Evolutionary conservation across 2,113 vertebrate genomes (phyloP).

Genomic region (Lycaon pictus): DNA sequence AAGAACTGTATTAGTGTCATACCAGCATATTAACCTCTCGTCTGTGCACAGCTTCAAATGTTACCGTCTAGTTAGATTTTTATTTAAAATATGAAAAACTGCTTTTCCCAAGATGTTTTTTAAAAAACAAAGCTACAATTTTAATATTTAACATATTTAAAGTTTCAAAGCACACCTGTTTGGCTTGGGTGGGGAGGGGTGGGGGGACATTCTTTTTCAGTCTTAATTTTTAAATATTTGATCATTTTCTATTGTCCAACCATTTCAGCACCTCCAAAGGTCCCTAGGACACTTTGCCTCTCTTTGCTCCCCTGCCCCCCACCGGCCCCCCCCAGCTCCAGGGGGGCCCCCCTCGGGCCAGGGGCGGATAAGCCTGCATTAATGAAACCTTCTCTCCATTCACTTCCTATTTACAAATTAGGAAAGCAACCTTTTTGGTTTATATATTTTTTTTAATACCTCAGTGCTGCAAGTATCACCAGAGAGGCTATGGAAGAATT

Average conservation of each 20-base stretch:
- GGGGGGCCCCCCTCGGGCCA: conserved; percentile 50
- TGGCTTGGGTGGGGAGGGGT: conserved; percentile 73
- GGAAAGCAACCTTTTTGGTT: conserved; percentile 87
- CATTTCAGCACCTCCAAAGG: conserved; percentile 89
- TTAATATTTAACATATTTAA: conserved; percentile 88
- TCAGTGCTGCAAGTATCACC: conserved; percentile 96
- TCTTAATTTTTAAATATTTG: conserved; percentile 88
- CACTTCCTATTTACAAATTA: conserved; percentile 90
- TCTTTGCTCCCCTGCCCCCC: conserved; percentile 28
- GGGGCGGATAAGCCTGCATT: conserved; percentile 67
- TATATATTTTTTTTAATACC: conserved; percentile 95
- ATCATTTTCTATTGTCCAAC: conserved; percentile 90
- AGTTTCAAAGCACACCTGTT: conserved; percentile 95
- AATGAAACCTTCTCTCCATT: conserved; percentile 85
- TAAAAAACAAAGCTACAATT: conserved; percentile 87
- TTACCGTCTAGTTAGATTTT: conserved; percentile 85
- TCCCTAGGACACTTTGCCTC: conserved; percentile 77
- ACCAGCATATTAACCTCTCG: conserved; percentile 93
- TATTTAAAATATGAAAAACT: conserved; percentile 85
- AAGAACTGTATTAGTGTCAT: conserved; percentile 91
- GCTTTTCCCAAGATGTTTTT: conserved; percentile 88
- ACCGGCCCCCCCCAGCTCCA: background rate
- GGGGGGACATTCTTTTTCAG: conserved; percentile 80
- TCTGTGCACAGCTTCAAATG: conserved; percentile 89
- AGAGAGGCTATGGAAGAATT: conserved; percentile 93